Evolutionary conservation across 2,113 vertebrate species (phyloP), one percentile per base, ranked within the genome.

Genomic region (Canis aureus): DNA sequence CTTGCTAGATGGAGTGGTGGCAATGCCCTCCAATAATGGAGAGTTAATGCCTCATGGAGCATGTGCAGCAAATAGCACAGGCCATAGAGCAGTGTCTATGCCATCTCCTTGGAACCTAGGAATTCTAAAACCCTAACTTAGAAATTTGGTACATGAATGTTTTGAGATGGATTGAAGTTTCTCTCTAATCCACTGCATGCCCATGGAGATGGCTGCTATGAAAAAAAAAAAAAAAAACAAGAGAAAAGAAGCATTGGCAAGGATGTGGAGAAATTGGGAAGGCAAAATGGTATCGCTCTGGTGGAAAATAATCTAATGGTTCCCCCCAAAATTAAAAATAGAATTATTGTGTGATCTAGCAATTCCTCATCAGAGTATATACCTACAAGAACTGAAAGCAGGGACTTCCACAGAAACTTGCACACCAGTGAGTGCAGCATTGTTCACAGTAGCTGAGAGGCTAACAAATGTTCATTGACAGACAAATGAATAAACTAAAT

Each of bases 91-190:
- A 32, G 43, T 19, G 16, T 2, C 43, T 43, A 43, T 43, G 43
- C 43, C 43, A 3, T 66, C 60, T 74, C 80, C 62, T 86, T 17
- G 12, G 62, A 92, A 83, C 43, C 74, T 16, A 59, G 86, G 62
- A 83, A 83, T 91, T 82, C 83, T 57, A 53, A 87, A 69, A 55
- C 49, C 76, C 55, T 87, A 35, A 11, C 32, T 73, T 73, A 79
- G 73, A 84, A 76, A 76, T 79, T 90, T 23, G 53, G 38, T 38
- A n/a, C 17, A 32, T 29, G 81, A 94, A 12, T 95, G 16, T 90
- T 96, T 92, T 57, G 13, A 95, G 64, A 88, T 94, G 29, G 15
- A 29, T 91, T 79, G 93, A 76, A 93, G 60, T 5, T 22, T 57
- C 19, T n/a, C 8, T 17, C 57, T 51, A 92, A 55, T 76, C 57